Evolutionary conservation across 2,797 vertebrate species (phyloP).

Genomic region (Macropodus opercularis): DNA sequence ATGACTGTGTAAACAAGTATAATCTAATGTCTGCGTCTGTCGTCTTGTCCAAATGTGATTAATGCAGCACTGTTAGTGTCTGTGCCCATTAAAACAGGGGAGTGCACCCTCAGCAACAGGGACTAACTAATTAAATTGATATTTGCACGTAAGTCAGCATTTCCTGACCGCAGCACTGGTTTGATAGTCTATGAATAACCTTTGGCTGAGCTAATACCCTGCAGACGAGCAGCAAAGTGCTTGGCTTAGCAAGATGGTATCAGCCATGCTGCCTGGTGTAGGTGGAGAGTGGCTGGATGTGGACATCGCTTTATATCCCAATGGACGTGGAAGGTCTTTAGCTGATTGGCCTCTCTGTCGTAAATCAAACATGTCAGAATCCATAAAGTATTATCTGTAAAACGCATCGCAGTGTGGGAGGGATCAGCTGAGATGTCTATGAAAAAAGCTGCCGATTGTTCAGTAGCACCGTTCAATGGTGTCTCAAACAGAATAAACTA

Average conservation of each 20-base stretch:
- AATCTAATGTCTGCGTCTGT: conserved; percentile 55
- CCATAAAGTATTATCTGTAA: conserved; percentile 35
- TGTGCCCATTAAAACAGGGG: conserved; percentile 61
- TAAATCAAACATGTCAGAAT: conserved; percentile 56
- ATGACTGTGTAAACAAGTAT: conserved; percentile 49
- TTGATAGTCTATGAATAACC: conserved; percentile 72
- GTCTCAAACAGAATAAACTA: background rate
- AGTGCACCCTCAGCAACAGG: conserved; percentile 71
- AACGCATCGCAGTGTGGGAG: conserved; percentile 41
- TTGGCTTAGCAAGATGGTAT: conserved; percentile 71
- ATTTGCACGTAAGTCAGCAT: conserved; percentile 80
- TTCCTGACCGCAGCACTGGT: conserved; percentile 66
- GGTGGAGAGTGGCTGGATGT: conserved; percentile 40
- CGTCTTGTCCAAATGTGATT: conserved; percentile 68
- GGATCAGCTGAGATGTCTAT: conserved; percentile 18
- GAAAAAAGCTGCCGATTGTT: background rate
- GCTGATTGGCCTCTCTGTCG: conserved; percentile 10
- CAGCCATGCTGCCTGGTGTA: conserved; percentile 47
- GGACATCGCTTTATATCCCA: conserved; percentile 58
- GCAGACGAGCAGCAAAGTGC: conserved; percentile 76
- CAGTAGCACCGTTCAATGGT: background rate
- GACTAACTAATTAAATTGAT: conserved; percentile 76
- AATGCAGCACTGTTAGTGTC: conserved; percentile 48
- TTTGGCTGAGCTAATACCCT: conserved; percentile 64
- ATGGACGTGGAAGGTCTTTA: conserved; percentile 60